Percentiles rank a stretch among this genome's conserved stretches.
Evolutionary conservation across 2,797 vertebrate genomes (phyloP).

Genomic region (Manis pentadactyla): DNA sequence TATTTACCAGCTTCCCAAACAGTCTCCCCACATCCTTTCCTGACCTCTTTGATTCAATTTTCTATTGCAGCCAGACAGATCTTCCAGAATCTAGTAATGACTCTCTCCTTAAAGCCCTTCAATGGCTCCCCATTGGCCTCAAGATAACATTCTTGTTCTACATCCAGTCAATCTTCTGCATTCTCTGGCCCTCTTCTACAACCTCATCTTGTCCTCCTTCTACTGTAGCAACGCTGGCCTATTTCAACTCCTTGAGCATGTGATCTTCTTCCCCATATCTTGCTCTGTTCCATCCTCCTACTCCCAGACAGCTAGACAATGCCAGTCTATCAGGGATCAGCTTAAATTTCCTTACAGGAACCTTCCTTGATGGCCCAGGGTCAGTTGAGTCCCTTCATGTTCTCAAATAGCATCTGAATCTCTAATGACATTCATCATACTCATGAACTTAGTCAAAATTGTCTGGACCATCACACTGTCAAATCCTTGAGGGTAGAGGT

Average conservation of each 20-base stretch:
- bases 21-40: background rate
- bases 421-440: background rate
- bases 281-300: background rate
- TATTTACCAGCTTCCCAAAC: background rate
- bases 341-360: background rate
- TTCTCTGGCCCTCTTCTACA: background rate
- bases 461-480: background rate
- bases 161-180: background rate
- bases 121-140: background rate
- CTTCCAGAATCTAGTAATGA: background rate
- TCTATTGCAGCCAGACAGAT: background rate
- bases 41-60: background rate
- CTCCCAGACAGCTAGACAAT: background rate
- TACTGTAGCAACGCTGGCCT: background rate
- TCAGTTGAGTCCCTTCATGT: background rate
- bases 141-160: background rate
- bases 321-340: background rate
- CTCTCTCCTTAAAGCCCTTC: background rate
- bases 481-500: background rate
- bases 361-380: background rate
- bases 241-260: background rate
- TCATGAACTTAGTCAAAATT: background rate
- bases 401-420: background rate
- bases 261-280: background rate
- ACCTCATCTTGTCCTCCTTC: background rate